A percentile compares a stretch with the other conserved stretches of the same genome.
These are phyloP conservation scores for Columbina picui DNA, from an alignment of 2,113 vertebrate genomes.

Conservation along the genomic window DNA sequence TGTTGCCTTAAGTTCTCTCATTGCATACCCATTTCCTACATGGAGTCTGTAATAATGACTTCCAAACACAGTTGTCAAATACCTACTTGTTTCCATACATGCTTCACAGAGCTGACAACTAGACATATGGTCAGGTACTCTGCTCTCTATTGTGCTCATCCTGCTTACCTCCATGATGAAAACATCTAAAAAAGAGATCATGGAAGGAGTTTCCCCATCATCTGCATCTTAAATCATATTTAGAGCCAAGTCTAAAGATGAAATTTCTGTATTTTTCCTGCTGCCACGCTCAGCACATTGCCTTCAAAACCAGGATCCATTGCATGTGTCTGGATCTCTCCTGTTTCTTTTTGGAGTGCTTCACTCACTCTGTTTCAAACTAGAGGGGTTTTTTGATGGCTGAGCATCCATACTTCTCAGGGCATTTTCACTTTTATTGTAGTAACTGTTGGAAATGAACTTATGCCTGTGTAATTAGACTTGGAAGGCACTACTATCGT, in stretches of 20 bases:
- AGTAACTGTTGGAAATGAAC: not conserved
- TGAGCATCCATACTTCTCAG: not conserved
- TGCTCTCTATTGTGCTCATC: not conserved
- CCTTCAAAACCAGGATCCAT: not conserved
- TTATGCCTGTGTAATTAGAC: not conserved
- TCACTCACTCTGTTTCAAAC: not conserved
- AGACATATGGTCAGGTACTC: rapidly evolving
- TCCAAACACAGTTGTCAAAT: not conserved
- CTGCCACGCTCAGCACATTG: not conserved
- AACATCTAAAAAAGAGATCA: not conserved
- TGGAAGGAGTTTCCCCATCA: not conserved
- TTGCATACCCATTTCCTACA: not conserved
- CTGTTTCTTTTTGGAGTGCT: not conserved
- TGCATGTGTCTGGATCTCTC: not conserved
- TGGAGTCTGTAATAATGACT: not conserved
- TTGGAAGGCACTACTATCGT: not conserved
- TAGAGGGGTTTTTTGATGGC: not conserved
- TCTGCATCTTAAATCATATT: not conserved
- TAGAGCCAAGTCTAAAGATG: not conserved
- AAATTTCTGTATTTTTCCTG: not conserved
- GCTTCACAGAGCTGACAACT: not conserved
- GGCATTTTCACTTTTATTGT: not conserved
- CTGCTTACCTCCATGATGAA: not conserved
- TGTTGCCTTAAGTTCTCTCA: not conserved
- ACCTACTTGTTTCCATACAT: not conserved